Evolutionary conservation across 1,140 invertebrate species (phyloP), one percentile per base, ranked within the genome.

Genomic region (Drosophila erecta): DNA sequence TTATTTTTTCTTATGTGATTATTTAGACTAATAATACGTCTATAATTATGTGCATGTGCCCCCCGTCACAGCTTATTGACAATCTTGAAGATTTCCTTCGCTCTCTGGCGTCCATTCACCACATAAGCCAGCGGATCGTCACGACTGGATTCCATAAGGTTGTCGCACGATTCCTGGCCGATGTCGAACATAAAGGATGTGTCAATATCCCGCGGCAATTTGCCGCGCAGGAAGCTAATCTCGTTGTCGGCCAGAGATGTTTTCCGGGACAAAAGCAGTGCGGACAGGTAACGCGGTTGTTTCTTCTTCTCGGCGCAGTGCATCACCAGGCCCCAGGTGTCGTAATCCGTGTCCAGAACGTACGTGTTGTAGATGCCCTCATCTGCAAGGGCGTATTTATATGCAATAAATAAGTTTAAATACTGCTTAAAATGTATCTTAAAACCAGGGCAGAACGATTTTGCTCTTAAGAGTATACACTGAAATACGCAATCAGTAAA

Each of bases 331-430:
- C 95, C 94, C 96, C 96, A 97, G 2, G 94, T 95, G 53, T 94
- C 94, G 89, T 97, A 96, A 90, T 97, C 96, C 0, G 96, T 96
- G 86, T 97, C 97, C 73, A 97, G 83, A 0, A 97, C 95, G 80
- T 96, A 97, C 0, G 97, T 97, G 76, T 97, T 97, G 92, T 97
- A 97, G 59, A 97, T 94, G n/a, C 96, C 96, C 93, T 97, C 96
- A 92, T 97, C 96, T 97, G 92, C 11, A 51, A 35, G 30, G 30
- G 8, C 8, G 30, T 30, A 30, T 24, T 4, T 24, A 24, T 24
- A 24, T 24, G 24, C 27, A 6, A 6, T 30, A 7, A 7, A 7
- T 6, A 30, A 7, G 7, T 2, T 1, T 1, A 30, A 30, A 30
- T 30, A 7, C 27, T 30, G 27, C 22, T 38, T n/a, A 6, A 14